phyloP scores from a whole-genome alignment of 2,113 vertebrate species.

The rat (Rattus norvegicus) region GRCr8 NC_086021.1:112333001-112333500 shows the following conservation, averaged over 20 bases:
- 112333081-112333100: background rate
- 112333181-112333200: background rate
- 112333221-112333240: background rate
- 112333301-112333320: background rate
- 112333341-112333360: background rate
- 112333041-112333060: background rate
- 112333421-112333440: background rate
- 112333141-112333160: background rate
- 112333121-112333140: background rate
- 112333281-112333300: background rate
- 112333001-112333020: background rate
- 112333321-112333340: background rate
- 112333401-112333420: background rate
- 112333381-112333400: background rate
- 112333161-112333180: background rate
- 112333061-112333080: background rate
- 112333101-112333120: background rate
- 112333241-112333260: too few species aligned
- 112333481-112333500: background rate
- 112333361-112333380: background rate
- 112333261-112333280: background rate
- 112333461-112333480: background rate
- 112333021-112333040: background rate
- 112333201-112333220: background rate
- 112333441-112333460: background rate